Base-by-base conservation (phyloP, 1,140 invertebrate species). In the Pemphigus obesinymphae region DNA sequence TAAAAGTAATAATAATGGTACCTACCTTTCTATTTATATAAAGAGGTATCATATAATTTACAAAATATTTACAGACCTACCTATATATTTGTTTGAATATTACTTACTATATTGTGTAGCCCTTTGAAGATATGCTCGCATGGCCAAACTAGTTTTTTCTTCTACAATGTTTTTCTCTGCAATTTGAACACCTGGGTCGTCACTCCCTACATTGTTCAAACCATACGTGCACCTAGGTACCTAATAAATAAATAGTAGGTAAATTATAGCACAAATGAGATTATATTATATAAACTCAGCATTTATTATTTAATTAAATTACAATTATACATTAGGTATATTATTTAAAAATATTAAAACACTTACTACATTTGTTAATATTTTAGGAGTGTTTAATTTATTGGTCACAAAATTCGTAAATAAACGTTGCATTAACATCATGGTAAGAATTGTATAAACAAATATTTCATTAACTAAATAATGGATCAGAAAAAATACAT, bases 61-160 rank as follows among this genome's bases (percentile, higher is more conserved):
- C n/a, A n/a, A n/a, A n/a, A n/a, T n/a, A n/a, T n/a, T n/a, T n/a
- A n/a, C n/a, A n/a, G n/a, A n/a, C n/a, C n/a, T n/a, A n/a, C n/a
- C n/a, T n/a, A 45, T 45, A 45, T 5, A 45, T 20, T 61, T 31
- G 3, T 3, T 11, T 15, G 40, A 45, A 80, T 61, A 48, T 61
- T 37, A 85, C 85, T 86, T 87, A 92, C 91, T 92, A 86, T 97
- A 91, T 85, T 92, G 90, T 86, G 89, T 89, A 31, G 95, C 92
- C 86, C 94, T 88, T 87, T 96, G 91, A 73, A 97, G 88, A 86
- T 97, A 98, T 1, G 92, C 90, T 87, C 90, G 90, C 95, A 97
- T 97, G 48, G 95, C 94, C 88, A 93, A 95, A 86, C 92, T 96
- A 6, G 92, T 89, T 85, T 90, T 91, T 84, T 91, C 89, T 85